These are phyloP conservation scores for Lordiphosa collinella DNA, from an alignment of 1,140 invertebrate species.

Conservation along the genomic window DNA sequence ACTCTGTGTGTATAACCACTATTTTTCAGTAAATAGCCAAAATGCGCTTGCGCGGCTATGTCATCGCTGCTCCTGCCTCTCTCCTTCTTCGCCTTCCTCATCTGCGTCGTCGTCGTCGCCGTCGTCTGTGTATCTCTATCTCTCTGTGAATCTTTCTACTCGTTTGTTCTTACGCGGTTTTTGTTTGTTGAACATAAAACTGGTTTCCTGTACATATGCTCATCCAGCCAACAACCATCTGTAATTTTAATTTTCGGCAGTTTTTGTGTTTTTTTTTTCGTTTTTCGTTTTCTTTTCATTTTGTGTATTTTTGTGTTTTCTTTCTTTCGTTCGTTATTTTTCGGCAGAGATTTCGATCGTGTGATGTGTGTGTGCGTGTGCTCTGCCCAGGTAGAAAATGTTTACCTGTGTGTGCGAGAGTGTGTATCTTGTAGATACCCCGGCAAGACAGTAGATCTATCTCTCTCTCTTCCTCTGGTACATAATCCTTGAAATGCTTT, in stretches of 20 bases:
- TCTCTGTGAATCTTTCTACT: slow-evolving; percentile 36
- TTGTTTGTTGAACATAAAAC: slow-evolving; percentile 77
- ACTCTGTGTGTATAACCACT: no score
- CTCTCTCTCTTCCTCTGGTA: slow-evolving; percentile 9
- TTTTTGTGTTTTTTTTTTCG: slow-evolving; percentile 21
- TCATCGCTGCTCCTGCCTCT: slow-evolving; percentile 30
- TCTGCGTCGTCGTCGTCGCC: slow-evolving; percentile 11
- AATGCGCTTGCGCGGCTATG: slow-evolving; percentile 42
- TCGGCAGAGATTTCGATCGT: slow-evolving; percentile 75
- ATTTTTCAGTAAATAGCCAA: no score
- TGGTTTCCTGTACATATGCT: slow-evolving; percentile 77
- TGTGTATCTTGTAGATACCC: slow-evolving; percentile 64
- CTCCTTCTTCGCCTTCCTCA: slow-evolving; percentile 1
- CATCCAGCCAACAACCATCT: slow-evolving; percentile 73
- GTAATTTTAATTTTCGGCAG: slow-evolving; percentile 73
- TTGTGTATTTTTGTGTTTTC: slow-evolving; percentile 15
- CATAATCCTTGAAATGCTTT: slow-evolving; percentile 34
- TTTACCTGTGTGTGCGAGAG: slow-evolving; percentile 29
- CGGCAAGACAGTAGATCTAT: slow-evolving; percentile 54
- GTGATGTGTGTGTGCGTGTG: not conserved
- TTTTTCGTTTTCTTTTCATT: slow-evolving; percentile 27
- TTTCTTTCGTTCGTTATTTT: slow-evolving; percentile 27
- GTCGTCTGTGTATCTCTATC: not conserved
- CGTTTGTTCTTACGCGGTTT: slow-evolving; percentile 56
- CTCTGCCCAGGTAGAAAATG: slow-evolving; percentile 67